Evolutionary conservation across 92 coral and sea anemone genomes (phyloP).

Genomic region (Zoanthus gigantus): DNA sequence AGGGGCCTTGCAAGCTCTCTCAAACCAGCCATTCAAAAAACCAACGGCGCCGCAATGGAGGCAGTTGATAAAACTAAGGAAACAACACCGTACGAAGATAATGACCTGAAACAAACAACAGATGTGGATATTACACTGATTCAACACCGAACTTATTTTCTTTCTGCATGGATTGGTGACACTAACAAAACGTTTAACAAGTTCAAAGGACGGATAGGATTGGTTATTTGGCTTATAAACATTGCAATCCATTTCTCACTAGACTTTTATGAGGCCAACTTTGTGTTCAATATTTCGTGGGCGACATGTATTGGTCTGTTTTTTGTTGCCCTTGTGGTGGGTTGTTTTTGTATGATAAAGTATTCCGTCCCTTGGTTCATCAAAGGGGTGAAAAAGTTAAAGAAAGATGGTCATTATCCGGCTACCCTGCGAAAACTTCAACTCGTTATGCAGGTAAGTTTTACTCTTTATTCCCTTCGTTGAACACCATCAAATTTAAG

Average conservation of each 20-base stretch:
- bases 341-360: conserved; percentile 81
- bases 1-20: conserved; percentile 20
- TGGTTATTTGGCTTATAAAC: conserved; percentile 79
- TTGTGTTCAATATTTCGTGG: conserved; percentile 89
- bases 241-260: conserved; percentile 83
- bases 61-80: conserved; percentile 25
- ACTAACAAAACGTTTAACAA: conserved; percentile 72
- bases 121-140: conserved; percentile 78
- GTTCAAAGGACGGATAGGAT: conserved; percentile 84
- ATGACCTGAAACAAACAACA: not conserved
- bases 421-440: conserved; percentile 82
- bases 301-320: conserved; percentile 91
- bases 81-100: conserved; percentile 14
- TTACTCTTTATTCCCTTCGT: too few relatives aligned
- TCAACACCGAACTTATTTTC: conserved; percentile 72
- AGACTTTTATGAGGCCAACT: conserved; percentile 89
- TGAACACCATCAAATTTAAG: too few relatives aligned
- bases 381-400: conserved; percentile 81
- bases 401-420: conserved; percentile 88
- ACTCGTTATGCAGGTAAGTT: conserved; percentile 77
- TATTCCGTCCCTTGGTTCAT: conserved; percentile 95
- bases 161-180: conserved; percentile 93
- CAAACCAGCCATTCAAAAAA: conserved; percentile 8
- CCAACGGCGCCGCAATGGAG: not conserved
- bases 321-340: conserved; percentile 72